Percentiles rank a stretch among this genome's conserved stretches.
Evolutionary conservation across 2,888 invertebrate genomes (phyloP).

Genomic region (Labia minor): DNA sequence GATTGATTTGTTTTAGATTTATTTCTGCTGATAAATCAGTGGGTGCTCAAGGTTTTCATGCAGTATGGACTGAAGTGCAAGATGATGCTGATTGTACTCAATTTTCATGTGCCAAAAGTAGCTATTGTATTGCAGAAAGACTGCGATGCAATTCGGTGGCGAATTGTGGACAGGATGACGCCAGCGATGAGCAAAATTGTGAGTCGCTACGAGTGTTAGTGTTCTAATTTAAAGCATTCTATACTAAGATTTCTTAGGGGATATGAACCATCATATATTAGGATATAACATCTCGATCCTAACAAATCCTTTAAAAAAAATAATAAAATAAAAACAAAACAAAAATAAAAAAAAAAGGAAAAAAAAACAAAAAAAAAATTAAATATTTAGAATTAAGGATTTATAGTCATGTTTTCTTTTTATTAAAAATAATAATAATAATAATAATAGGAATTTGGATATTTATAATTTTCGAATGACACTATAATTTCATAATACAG

Average conservation of each 20-base stretch:
- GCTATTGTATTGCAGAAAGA: conserved; percentile 67
- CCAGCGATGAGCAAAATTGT: conserved; percentile 70
- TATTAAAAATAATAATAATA: too few species aligned
- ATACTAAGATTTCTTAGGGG: background rate
- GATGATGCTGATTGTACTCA: conserved; percentile 50
- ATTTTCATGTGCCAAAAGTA: conserved; percentile 58
- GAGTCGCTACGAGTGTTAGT: conserved; percentile 40
- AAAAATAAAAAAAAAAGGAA: too few species aligned
- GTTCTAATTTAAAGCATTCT: background rate
- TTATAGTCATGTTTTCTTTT: too few species aligned
- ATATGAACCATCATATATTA: background rate
- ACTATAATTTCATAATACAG: too few species aligned
- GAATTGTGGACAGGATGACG: conserved; percentile 74
- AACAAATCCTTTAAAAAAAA: too few species aligned
- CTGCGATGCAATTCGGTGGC: conserved; percentile 65
- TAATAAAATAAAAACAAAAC: too few species aligned
- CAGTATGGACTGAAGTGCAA: conserved; percentile 86
- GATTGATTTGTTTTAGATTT: conserved; percentile 51
- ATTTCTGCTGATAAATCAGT: conserved; percentile 90
- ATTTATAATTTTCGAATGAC: too few species aligned
- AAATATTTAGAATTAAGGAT: too few species aligned
- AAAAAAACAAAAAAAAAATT: too few species aligned
- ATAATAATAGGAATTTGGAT: too few species aligned
- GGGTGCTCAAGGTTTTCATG: conserved; percentile 85
- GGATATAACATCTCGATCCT: too few species aligned